Evolutionary conservation across 2,888 invertebrate genomes (phyloP).

Genomic region (Eudiplozoon nipponicum): DNA sequence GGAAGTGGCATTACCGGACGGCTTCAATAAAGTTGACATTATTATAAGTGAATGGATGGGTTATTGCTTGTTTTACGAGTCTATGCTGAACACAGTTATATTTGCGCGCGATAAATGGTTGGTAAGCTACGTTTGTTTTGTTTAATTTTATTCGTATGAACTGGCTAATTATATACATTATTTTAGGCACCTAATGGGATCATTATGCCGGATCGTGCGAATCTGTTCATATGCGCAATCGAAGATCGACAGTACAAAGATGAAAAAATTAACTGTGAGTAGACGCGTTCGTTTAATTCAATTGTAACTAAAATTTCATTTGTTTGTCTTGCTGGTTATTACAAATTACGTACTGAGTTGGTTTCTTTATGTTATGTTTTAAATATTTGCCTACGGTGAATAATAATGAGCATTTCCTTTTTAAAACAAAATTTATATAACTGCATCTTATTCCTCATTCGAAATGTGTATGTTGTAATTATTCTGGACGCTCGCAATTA

Average conservation of each 20-base stretch:
- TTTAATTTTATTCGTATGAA: neutral
- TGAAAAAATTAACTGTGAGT: conserved; percentile 75
- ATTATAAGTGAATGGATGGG: conserved; percentile 52
- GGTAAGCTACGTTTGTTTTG: conserved; percentile 20
- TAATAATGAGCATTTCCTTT: too few relatives aligned
- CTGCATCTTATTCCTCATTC: too few relatives aligned
- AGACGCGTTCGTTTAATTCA: too few relatives aligned
- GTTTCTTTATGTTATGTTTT: too few relatives aligned
- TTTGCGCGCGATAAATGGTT: conserved; percentile 92
- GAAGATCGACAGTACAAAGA: conserved; percentile 91
- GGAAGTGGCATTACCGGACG: conserved; percentile 62
- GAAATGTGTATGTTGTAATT: too few relatives aligned
- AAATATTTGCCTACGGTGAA: too few relatives aligned
- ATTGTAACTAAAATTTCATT: too few relatives aligned
- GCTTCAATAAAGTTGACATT: conserved; percentile 62
- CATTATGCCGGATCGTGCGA: conserved; percentile 64
- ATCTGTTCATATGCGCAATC: conserved; percentile 50
- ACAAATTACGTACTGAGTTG: too few relatives aligned
- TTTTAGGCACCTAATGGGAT: conserved; percentile 43
- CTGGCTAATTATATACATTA: neutral
- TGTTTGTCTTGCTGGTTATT: too few relatives aligned
- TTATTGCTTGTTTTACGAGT: conserved; percentile 75
- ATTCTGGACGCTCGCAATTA: too few relatives aligned
- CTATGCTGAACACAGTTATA: conserved; percentile 94
- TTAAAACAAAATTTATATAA: too few relatives aligned